phyloP scores from a whole-genome alignment of 1,140 invertebrate species.

The Brachionus koreanus region DNA sequence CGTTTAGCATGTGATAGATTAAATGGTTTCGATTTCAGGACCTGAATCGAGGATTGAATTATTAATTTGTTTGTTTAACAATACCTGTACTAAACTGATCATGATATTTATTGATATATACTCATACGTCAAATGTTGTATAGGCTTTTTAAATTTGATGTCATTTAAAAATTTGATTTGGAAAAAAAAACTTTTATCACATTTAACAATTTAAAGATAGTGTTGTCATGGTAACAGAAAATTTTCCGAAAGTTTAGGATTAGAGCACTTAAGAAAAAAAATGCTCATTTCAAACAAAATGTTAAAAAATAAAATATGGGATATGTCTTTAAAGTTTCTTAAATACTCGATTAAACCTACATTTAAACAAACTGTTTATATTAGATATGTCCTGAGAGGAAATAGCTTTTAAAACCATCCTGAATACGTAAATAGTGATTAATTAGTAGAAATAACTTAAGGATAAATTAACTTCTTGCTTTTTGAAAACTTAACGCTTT shows the following conservation, averaged over 20 bases:
- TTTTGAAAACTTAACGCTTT: background rate
- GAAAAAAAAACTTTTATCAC: background rate
- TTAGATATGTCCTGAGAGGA: background rate
- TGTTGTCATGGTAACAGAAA: background rate
- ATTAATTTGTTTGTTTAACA: background rate
- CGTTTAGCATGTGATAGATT: background rate
- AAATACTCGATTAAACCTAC: background rate
- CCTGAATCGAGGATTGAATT: background rate
- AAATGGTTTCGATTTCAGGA: background rate
- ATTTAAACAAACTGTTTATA: background rate
- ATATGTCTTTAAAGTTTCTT: background rate
- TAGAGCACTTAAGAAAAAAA: background rate
- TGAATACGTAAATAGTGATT: background rate
- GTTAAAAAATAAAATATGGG: background rate
- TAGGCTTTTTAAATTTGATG: background rate
- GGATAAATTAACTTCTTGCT: constrained; percentile 2
- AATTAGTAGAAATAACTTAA: constrained; percentile 4
- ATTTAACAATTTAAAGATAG: background rate
- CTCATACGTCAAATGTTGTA: background rate
- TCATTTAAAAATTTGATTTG: background rate
- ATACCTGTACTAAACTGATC: background rate
- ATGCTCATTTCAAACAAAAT: background rate
- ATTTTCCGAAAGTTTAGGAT: too few species aligned
- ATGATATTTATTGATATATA: background rate
- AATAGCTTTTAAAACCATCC: constrained; percentile 2